Percentiles rank a stretch among this genome's conserved stretches.
These are phyloP conservation scores for Drosophila ananassae DNA, from an alignment of 1,140 invertebrate species.

Conservation along the genomic window DNA sequence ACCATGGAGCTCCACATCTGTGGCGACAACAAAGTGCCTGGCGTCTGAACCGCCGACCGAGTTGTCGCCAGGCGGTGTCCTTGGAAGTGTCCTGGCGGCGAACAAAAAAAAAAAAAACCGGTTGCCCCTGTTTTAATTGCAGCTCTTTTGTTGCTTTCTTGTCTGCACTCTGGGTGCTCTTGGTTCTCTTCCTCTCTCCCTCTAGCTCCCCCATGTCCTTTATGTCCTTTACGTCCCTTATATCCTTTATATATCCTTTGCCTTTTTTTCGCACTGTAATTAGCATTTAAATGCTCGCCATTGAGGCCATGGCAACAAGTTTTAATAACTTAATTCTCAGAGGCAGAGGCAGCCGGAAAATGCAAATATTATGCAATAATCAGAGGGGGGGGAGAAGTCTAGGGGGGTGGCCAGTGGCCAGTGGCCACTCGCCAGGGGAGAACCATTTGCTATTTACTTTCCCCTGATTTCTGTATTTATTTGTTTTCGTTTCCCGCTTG, in stretches of 20 bases:
- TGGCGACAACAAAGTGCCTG: constrained; percentile 41
- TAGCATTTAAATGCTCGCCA: constrained; percentile 62
- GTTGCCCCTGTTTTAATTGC: constrained; percentile 45
- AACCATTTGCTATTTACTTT: constrained; percentile 32
- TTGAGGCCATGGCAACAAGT: constrained; percentile 42
- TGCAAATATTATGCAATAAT: constrained; percentile 26
- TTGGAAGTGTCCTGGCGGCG: constrained; percentile 15
- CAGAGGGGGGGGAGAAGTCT: background rate
- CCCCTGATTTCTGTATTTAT: constrained; percentile 40
- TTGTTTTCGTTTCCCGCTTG: constrained; percentile 47
- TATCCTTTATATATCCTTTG: background rate
- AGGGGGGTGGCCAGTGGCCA: no score
- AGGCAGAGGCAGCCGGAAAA: constrained; percentile 14
- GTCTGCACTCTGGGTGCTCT: no score
- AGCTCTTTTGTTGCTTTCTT: constrained; percentile 39
- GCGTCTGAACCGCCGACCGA: constrained; percentile 50
- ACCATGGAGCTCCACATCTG: background rate
- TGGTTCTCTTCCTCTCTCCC: no score
- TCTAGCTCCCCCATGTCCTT: no score
- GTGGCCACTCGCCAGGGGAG: no score
- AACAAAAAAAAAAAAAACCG: background rate
- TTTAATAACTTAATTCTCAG: constrained; percentile 62
- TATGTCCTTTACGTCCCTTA: no score
- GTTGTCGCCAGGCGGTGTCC: constrained; percentile 42
- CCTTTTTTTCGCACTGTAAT: constrained; percentile 47